A percentile compares a stretch with the other conserved stretches of the same genome.
phyloP scores from a whole-genome alignment of 2,888 invertebrate genomes.

The Leucoma salicis region DNA sequence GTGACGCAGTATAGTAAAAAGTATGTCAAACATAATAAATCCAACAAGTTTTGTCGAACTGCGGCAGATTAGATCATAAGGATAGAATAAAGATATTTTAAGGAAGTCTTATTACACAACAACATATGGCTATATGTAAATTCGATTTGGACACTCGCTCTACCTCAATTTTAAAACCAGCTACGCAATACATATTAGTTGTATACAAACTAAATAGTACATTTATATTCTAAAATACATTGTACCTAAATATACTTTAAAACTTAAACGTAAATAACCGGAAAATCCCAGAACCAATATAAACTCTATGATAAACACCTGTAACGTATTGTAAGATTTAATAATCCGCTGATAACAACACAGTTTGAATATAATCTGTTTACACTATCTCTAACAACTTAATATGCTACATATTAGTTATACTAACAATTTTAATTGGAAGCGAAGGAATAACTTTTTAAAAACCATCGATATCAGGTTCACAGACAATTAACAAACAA shows the following conservation, averaged over 20 bases:
- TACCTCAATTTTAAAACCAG: not conserved
- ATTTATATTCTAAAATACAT: not conserved
- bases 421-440: not conserved
- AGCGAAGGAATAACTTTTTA: slow-evolving; percentile 10
- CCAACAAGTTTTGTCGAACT: not conserved
- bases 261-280: not conserved
- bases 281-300: not conserved
- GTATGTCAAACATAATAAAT: not conserved
- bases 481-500: slow-evolving; percentile 21
- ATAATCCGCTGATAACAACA: not conserved
- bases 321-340: not conserved
- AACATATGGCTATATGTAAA: too few species aligned
- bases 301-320: not conserved
- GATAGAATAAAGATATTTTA: not conserved
- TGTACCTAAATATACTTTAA: not conserved
- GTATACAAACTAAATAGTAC: too few species aligned
- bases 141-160: not conserved
- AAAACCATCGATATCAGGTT: slow-evolving; percentile 23
- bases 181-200: not conserved
- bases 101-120: not conserved
- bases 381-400: not conserved
- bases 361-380: not conserved
- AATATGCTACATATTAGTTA: not conserved
- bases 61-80: not conserved
- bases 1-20: not conserved